These are phyloP conservation scores for Cepaea nemoralis DNA, from an alignment of 1,140 invertebrate genomes.

Conservation along the genomic window DNA sequence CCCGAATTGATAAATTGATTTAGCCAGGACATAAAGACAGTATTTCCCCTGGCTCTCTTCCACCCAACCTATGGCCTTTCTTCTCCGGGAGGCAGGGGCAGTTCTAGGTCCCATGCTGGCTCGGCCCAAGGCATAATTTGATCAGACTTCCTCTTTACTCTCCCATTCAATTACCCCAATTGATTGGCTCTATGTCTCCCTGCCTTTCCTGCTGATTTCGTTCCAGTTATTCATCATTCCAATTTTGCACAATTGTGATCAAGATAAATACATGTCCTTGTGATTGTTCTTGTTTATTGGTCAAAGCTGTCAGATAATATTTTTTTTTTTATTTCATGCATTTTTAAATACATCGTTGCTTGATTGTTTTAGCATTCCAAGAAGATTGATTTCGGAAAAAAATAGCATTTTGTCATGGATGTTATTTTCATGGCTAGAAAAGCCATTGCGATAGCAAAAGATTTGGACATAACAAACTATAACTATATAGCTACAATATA, in stretches of 20 bases:
- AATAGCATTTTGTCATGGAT: too few relatives aligned
- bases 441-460: too few relatives aligned
- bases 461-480: too few relatives aligned
- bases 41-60: not conserved
- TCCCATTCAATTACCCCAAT: slow-evolving; percentile 4
- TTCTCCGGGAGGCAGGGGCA: slow-evolving; percentile 2
- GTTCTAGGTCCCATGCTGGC: not conserved
- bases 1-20: slow-evolving; percentile 37
- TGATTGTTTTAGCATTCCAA: too few relatives aligned
- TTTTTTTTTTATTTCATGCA: too few relatives aligned
- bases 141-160: slow-evolving; percentile 2
- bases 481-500: too few relatives aligned
- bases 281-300: too few relatives aligned
- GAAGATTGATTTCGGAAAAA: too few relatives aligned
- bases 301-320: too few relatives aligned
- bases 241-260: not conserved
- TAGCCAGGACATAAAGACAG: slow-evolving; percentile 22
- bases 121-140: slow-evolving; percentile 25
- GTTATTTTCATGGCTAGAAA: too few relatives aligned
- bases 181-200: not conserved
- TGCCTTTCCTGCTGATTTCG: not conserved
- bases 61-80: slow-evolving; percentile 17
- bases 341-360: too few relatives aligned
- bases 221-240: not conserved
- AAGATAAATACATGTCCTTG: too few relatives aligned